phyloP scores from a whole-genome alignment of 1,140 invertebrate species.

The Littorina saxatilis region DNA sequence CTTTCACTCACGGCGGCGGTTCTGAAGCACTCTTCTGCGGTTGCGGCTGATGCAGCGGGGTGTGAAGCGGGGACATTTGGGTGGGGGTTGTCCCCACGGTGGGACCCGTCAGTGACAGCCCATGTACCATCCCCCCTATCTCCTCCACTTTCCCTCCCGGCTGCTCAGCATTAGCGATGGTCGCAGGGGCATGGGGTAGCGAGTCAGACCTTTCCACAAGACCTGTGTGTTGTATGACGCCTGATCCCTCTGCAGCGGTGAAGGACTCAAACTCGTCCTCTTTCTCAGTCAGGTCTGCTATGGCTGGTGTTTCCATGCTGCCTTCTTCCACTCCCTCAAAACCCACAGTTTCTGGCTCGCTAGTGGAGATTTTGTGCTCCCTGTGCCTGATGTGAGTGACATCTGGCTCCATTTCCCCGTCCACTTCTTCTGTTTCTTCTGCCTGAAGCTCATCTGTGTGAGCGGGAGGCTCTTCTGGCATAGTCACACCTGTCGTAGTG shows the following conservation, averaged over 20 bases:
- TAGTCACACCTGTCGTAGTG: background rate
- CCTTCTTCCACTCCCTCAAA: conserved; percentile 50
- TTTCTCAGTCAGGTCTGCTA: conserved; percentile 56
- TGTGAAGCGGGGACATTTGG: conserved; percentile 59
- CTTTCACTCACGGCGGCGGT: conserved; percentile 4
- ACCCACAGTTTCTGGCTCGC: conserved; percentile 59
- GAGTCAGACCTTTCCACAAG: conserved; percentile 24
- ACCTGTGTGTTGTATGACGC: background rate
- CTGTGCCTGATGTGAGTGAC: conserved; percentile 33
- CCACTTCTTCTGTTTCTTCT: background rate
- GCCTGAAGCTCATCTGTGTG: background rate
- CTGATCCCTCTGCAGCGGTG: conserved; percentile 55
- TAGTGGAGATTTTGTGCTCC: conserved; percentile 42
- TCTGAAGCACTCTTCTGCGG: conserved; percentile 26
- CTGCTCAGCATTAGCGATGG: background rate
- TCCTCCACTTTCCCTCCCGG: background rate
- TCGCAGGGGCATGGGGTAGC: background rate
- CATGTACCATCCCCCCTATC: background rate
- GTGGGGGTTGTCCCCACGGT: conserved; percentile 53
- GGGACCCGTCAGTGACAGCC: conserved; percentile 34
- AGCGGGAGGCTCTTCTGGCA: background rate
- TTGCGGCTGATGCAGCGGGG: conserved; percentile 61
- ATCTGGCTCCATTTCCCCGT: conserved; percentile 26
- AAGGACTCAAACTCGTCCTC: conserved; percentile 71
- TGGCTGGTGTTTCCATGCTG: background rate